Evolutionary conservation across 2,888 invertebrate species (phyloP).

Genomic region (Himalopsyche kuldschensis): DNA sequence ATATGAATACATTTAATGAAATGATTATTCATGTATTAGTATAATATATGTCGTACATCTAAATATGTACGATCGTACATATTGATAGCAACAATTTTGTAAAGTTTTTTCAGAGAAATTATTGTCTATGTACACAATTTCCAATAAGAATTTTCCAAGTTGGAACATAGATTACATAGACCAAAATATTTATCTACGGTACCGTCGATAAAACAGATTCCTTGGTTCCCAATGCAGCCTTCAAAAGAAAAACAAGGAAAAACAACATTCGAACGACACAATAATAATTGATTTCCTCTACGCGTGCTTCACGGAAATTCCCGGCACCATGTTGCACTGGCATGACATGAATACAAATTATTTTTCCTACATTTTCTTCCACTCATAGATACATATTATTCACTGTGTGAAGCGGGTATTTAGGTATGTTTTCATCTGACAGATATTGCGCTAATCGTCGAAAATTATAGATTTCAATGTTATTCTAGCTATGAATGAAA

Average conservation of each 20-base stretch:
- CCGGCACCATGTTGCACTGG: constrained; percentile 4
- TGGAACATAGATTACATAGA: neutral
- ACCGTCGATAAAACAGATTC: constrained; percentile 12
- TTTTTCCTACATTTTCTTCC: constrained; percentile 6
- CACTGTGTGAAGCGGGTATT: neutral
- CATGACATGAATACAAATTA: constrained; percentile 12
- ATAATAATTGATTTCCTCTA: constrained; percentile 9
- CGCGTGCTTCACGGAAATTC: constrained; percentile 7
- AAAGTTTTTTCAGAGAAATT: neutral
- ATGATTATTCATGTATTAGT: neutral
- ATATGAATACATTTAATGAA: neutral
- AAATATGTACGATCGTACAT: neutral
- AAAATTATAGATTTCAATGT: neutral
- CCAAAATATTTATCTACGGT: neutral
- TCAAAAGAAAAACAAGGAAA: constrained; percentile 11
- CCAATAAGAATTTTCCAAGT: neutral
- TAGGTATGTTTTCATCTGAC: neutral
- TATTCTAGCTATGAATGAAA: neutral
- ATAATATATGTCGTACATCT: no score
- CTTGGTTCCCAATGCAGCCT: neutral
- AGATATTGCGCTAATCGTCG: neutral
- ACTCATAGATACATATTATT: neutral
- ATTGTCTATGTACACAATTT: neutral
- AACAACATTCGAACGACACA: constrained; percentile 3
- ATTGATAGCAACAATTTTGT: neutral